Percentiles rank a stretch among this genome's conserved stretches.
These are phyloP conservation scores for Tenthredo scrophulariae DNA, from an alignment of 2,888 invertebrate genomes.

Conservation along the genomic window DNA sequence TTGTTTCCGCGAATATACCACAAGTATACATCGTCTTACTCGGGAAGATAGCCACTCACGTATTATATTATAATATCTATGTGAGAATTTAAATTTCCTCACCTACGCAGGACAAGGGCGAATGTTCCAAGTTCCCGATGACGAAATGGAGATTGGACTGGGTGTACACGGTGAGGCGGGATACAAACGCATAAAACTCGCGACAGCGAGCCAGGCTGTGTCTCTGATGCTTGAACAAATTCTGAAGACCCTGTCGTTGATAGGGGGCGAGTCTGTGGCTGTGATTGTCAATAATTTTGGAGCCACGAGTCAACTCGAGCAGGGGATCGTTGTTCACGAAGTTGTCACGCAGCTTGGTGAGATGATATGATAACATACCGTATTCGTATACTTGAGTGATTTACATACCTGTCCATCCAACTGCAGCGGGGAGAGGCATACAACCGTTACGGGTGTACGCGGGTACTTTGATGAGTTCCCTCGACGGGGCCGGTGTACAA, in stretches of 20 bases:
- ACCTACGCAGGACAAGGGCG: conserved; percentile 79
- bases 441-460: conserved; percentile 69
- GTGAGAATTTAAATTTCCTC: neutral
- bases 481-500: conserved; percentile 89
- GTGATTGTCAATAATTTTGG: conserved; percentile 90
- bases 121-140: conserved; percentile 82
- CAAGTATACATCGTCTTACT: neutral
- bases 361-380: conserved; percentile 55
- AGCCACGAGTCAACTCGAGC: conserved; percentile 86
- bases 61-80: neutral
- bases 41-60: no score
- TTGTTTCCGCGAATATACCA: neutral
- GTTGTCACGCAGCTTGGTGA: conserved; percentile 83
- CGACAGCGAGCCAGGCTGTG: conserved; percentile 77
- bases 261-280: conserved; percentile 79
- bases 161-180: conserved; percentile 82
- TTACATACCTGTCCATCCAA: conserved; percentile 17
- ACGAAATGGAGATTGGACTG: conserved; percentile 85
- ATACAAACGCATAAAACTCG: conserved; percentile 78
- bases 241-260: conserved; percentile 63
- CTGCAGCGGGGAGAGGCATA: conserved; percentile 65
- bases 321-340: conserved; percentile 86
- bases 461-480: conserved; percentile 85
- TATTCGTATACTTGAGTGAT: conserved; percentile 52
- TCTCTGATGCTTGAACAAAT: conserved; percentile 79